These are phyloP conservation scores for Aythya baeri DNA, from an alignment of 2,113 vertebrate species.

Conservation along the genomic window DNA sequence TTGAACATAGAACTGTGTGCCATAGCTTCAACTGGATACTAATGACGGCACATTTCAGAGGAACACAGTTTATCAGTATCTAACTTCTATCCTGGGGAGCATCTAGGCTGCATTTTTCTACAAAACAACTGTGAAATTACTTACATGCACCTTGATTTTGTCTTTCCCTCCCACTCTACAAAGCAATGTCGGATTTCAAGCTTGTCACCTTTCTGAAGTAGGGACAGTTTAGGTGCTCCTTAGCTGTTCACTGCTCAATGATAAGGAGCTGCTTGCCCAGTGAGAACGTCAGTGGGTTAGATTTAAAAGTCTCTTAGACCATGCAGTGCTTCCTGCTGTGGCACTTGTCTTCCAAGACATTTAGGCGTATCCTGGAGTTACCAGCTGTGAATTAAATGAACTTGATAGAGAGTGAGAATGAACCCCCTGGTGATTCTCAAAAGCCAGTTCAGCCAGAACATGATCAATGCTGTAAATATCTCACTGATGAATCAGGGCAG, in stretches of 20 bases:
- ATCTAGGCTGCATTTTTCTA: neutral
- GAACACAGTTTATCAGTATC: neutral
- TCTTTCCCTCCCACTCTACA: neutral
- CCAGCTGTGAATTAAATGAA: neutral
- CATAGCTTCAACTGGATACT: neutral
- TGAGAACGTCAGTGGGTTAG: neutral
- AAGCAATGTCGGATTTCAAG: neutral
- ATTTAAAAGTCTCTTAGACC: neutral
- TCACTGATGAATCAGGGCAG: neutral
- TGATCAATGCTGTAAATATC: neutral
- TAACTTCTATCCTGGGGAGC: neutral
- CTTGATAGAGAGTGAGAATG: neutral
- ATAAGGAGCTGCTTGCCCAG: neutral
- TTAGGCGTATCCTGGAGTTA: neutral
- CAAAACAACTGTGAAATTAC: neutral
- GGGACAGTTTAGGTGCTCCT: neutral
- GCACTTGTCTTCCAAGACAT: neutral
- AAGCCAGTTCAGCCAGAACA: neutral
- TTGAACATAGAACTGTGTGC: neutral
- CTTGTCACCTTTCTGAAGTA: neutral
- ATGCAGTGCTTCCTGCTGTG: neutral
- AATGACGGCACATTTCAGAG: neutral
- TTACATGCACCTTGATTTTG: neutral
- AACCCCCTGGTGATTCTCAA: neutral
- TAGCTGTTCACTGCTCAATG: accelerated